These are phyloP conservation scores for Musca domestica DNA, from an alignment of 1,140 invertebrate genomes.

Conservation along the genomic window DNA sequence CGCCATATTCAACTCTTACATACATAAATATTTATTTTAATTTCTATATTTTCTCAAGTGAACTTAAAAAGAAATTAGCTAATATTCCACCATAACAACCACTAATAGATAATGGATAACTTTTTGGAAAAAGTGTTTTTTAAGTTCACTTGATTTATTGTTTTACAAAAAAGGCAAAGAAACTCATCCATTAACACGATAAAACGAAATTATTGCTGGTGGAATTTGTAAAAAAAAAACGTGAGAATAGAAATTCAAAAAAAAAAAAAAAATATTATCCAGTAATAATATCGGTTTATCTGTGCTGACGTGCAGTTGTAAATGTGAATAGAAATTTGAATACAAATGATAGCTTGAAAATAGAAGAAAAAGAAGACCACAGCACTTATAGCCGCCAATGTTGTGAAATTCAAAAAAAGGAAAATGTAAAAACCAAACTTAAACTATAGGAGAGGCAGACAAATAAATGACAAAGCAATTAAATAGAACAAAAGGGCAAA, in stretches of 20 bases:
- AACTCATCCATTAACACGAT: slow-evolving; percentile 13
- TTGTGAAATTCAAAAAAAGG: slow-evolving; percentile 23
- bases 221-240: not conserved
- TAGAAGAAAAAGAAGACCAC: slow-evolving; percentile 14
- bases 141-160: slow-evolving; percentile 5
- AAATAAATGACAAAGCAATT: not conserved
- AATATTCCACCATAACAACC: too few relatives aligned
- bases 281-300: slow-evolving; percentile 29
- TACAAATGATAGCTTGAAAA: not conserved
- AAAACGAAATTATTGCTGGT: slow-evolving; percentile 9
- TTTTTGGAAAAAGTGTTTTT: not conserved
- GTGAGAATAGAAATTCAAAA: not conserved
- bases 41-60: too few relatives aligned
- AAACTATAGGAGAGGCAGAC: not conserved
- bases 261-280: not conserved
- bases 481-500: not conserved
- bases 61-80: too few relatives aligned
- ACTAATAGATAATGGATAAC: too few relatives aligned
- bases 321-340: not conserved
- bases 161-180: not conserved
- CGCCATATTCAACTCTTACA: too few relatives aligned
- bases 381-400: slow-evolving; percentile 28
- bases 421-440: slow-evolving; percentile 5
- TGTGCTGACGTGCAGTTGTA: slow-evolving; percentile 46
- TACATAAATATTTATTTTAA: too few relatives aligned